These are phyloP conservation scores for Melanostigma gelatinosum DNA, from an alignment of 2,113 vertebrate genomes.

Conservation along the genomic window DNA sequence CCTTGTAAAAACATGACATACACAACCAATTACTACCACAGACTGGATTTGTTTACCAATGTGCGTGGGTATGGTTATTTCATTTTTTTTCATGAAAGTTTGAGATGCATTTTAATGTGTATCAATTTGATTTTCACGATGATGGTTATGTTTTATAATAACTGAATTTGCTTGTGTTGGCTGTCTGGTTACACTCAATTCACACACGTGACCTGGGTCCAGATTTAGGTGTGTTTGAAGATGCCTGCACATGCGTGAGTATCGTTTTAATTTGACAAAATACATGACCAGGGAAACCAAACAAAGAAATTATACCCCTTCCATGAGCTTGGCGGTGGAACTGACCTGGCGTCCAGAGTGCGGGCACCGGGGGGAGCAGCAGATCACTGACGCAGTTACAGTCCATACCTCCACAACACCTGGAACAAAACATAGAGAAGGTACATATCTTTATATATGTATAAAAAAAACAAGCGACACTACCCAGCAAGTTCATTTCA, in stretches of 20 bases:
- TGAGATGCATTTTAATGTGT: constrained; percentile 9
- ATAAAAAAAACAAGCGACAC: neutral
- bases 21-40: constrained; percentile 60
- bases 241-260: constrained; percentile 1
- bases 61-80: constrained; percentile 28
- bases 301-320: neutral
- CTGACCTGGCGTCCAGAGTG: constrained; percentile 94
- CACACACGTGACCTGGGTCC: neutral
- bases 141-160: constrained; percentile 5
- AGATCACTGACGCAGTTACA: constrained; percentile 95
- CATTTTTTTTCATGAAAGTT: constrained; percentile 28
- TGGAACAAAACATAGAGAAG: constrained; percentile 49
- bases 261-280: neutral
- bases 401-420: constrained; percentile 88
- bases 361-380: constrained; percentile 91
- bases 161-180: constrained; percentile 28
- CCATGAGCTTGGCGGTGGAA: constrained; percentile 15
- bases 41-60: constrained; percentile 40
- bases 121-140: constrained; percentile 23
- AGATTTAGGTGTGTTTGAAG: constrained; percentile 8
- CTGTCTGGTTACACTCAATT: neutral
- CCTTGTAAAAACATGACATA: constrained; percentile 56
- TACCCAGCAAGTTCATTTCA: constrained; percentile 10
- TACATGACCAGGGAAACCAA: neutral
- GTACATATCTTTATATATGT: neutral